These are phyloP conservation scores for Tetraodon nigroviridis DNA, from an alignment of 2,113 vertebrate genomes.

Conservation along the genomic window DNA sequence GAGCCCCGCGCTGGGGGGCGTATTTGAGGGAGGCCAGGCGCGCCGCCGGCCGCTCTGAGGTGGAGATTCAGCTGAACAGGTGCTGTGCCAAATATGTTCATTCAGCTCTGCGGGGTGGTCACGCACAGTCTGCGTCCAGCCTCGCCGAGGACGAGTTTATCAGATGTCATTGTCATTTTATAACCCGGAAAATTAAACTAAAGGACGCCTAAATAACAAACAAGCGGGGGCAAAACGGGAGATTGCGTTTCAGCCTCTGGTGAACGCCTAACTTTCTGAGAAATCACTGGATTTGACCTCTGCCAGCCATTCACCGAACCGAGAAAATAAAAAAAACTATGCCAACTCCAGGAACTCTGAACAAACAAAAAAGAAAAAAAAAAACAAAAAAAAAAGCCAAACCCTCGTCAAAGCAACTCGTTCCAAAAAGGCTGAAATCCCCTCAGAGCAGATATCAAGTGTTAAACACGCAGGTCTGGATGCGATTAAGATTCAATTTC, in stretches of 20 bases:
- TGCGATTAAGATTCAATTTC: slow-evolving; percentile 33
- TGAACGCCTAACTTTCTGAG: slow-evolving; percentile 30
- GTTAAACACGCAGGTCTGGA: slow-evolving; percentile 11
- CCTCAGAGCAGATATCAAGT: slow-evolving; percentile 34
- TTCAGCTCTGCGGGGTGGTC: slow-evolving; percentile 54
- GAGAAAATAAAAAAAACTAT: slow-evolving; percentile 28
- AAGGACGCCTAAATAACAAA: slow-evolving; percentile 49
- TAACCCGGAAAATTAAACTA: slow-evolving; percentile 53
- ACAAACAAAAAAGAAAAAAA: not conserved
- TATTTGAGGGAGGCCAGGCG: slow-evolving; percentile 47
- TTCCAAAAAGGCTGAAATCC: slow-evolving; percentile 37
- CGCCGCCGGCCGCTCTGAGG: slow-evolving; percentile 49
- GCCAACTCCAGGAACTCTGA: slow-evolving; percentile 9
- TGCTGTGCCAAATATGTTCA: slow-evolving; percentile 66
- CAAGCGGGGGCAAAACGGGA: too few relatives aligned
- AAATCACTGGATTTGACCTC: slow-evolving; percentile 30
- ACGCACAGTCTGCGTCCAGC: slow-evolving; percentile 47
- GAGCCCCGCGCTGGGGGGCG: slow-evolving; percentile 57
- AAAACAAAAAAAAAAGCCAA: too few relatives aligned
- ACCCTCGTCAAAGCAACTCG: slow-evolving; percentile 21
- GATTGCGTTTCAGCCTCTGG: slow-evolving; percentile 64
- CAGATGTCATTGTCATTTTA: slow-evolving; percentile 54
- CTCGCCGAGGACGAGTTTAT: slow-evolving; percentile 39
- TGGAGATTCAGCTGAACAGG: slow-evolving; percentile 52
- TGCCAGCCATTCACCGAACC: slow-evolving; percentile 57